Evolutionary conservation across 2,797 vertebrate genomes (phyloP).

Genomic region (Rhabdomys pumilio): DNA sequence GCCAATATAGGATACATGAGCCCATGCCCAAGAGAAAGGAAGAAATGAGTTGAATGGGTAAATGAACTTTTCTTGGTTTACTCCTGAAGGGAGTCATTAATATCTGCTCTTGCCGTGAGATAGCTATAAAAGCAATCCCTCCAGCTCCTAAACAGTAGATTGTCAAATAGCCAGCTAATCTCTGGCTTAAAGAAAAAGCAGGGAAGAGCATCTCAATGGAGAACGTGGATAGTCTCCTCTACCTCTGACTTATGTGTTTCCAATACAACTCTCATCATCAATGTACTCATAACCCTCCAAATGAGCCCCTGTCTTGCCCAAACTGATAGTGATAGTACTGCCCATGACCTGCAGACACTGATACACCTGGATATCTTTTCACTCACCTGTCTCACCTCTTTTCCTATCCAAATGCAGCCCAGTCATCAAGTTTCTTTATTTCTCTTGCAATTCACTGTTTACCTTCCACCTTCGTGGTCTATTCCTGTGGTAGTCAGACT

Average conservation of each 20-base stretch:
- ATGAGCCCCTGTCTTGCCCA: not conserved
- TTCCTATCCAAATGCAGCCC: not conserved
- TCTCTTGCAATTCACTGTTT: not conserved
- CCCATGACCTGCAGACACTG: not conserved
- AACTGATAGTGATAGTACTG: not conserved
- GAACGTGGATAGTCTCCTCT: slow-evolving; percentile 38
- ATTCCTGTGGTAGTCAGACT: not conserved
- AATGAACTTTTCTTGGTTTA: not conserved
- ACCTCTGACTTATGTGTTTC: slow-evolving; percentile 11
- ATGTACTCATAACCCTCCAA: not conserved
- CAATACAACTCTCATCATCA: not conserved
- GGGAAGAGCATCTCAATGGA: not conserved
- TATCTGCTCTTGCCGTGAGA: not conserved
- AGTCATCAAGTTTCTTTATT: not conserved
- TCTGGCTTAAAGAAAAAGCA: not conserved
- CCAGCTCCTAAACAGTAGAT: not conserved
- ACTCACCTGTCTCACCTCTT: not conserved
- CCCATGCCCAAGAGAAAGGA: not conserved
- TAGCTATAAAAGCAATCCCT: not conserved
- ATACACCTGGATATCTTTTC: not conserved
- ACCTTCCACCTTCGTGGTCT: not conserved
- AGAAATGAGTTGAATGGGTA: not conserved
- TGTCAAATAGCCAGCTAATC: not conserved
- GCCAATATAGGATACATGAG: not conserved
- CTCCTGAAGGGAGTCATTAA: not conserved